These are phyloP conservation scores for Oligia fasciuncula DNA, from an alignment of 2,888 invertebrate species.

Conservation along the genomic window DNA sequence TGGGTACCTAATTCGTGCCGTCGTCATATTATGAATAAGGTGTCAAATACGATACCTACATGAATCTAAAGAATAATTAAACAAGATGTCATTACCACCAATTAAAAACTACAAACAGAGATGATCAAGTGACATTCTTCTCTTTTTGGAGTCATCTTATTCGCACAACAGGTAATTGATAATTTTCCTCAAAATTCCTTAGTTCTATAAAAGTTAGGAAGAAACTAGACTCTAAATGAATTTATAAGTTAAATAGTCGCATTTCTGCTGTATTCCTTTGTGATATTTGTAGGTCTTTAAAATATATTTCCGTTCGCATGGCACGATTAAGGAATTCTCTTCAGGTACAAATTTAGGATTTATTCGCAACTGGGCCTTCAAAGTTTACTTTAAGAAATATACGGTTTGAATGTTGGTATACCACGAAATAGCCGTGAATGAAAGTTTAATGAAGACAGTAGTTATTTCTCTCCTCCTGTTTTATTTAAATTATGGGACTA, in stretches of 20 bases:
- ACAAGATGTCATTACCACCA: not conserved
- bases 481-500: not conserved
- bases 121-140: not conserved
- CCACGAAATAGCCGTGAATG: not conserved
- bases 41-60: not conserved
- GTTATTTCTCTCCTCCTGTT: not conserved
- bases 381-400: not conserved
- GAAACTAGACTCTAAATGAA: not conserved
- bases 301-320: not conserved
- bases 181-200: not conserved
- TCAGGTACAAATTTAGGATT: not conserved
- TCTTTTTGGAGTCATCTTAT: not conserved
- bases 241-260: not conserved
- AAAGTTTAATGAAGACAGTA: not conserved
- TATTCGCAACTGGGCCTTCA: not conserved
- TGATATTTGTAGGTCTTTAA: not conserved
- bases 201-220: not conserved
- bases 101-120: not conserved
- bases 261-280: not conserved
- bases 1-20: not conserved
- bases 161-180: conserved; percentile 1
- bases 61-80: not conserved
- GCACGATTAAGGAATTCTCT: too few relatives aligned
- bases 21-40: not conserved
- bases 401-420: not conserved